A percentile compares a stretch with the other conserved stretches of the same genome.
Evolutionary conservation across 1,140 invertebrate genomes (phyloP).

Genomic region (Diplogasteroides magnus): DNA sequence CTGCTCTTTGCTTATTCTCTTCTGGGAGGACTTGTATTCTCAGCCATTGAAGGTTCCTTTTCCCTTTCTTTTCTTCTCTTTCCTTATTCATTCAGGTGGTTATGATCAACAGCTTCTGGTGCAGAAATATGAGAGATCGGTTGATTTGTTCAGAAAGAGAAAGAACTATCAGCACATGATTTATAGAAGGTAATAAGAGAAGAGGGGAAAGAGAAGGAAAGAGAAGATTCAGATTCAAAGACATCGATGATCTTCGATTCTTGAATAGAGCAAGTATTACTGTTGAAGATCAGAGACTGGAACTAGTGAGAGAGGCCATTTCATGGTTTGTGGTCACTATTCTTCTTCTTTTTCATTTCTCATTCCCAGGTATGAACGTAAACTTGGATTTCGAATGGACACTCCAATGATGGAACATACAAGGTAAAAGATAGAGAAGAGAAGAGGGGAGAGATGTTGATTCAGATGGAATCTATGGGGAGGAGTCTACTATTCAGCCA

Average conservation of each 20-base stretch:
- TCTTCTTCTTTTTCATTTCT: neutral
- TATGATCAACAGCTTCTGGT: conserved; percentile 19
- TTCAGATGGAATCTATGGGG: conserved; percentile 34
- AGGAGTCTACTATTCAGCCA: conserved; percentile 27
- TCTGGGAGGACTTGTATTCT: conserved; percentile 25
- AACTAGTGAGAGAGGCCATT: conserved; percentile 20
- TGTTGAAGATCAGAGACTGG: conserved; percentile 14
- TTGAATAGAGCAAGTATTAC: conserved; percentile 10
- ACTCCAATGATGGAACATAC: conserved; percentile 20
- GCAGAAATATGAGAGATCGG: conserved; percentile 16
- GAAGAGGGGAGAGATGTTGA: too few relatives aligned
- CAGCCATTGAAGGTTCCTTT: conserved; percentile 27
- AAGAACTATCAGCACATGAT: conserved; percentile 25
- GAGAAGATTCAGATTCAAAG: conserved; percentile 22
- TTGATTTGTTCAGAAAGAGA: conserved; percentile 25
- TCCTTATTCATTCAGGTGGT: conserved; percentile 20
- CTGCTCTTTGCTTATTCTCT: conserved; percentile 26
- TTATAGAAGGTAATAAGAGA: conserved; percentile 17
- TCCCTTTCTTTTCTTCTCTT: neutral
- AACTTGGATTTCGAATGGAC: conserved; percentile 17
- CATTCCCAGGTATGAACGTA: conserved; percentile 20
- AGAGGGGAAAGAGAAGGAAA: neutral
- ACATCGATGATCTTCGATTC: conserved; percentile 20
- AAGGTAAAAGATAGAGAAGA: too few relatives aligned
- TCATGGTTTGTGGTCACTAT: conserved; percentile 13